Conservation (phyloP, 2,797 vertebrate genomes). For the Balearica regulorum region DNA sequence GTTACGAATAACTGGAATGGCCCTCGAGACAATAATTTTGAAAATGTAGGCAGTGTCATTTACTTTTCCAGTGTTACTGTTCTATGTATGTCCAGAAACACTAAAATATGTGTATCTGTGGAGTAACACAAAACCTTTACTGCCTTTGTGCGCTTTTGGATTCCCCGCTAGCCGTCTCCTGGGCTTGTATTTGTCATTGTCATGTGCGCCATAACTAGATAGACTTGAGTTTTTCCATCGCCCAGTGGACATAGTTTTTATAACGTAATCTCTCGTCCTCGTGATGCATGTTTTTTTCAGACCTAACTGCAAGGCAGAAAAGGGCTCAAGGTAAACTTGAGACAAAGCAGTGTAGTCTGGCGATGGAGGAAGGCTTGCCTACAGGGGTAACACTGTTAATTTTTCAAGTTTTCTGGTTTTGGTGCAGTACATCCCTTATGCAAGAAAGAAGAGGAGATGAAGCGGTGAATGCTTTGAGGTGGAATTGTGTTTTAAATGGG, state of each 20-base stretch:
- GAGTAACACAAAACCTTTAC: neutral
- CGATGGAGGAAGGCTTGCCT: neutral
- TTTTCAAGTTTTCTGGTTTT: neutral
- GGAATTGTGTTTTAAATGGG: neutral
- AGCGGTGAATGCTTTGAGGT: neutral
- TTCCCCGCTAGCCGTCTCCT: neutral
- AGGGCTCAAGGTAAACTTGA: neutral
- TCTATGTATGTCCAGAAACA: neutral
- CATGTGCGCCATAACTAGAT: rapidly evolving
- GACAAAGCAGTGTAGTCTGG: neutral
- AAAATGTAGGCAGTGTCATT: neutral
- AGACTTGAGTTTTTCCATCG: neutral
- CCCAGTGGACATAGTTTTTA: neutral
- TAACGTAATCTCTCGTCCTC: rapidly evolving
- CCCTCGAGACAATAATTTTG: neutral
- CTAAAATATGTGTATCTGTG: neutral
- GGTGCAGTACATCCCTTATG: neutral
- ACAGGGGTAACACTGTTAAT: rapidly evolving
- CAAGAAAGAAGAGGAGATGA: neutral
- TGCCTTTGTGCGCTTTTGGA: neutral
- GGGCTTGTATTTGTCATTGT: neutral
- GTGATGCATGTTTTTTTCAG: neutral
- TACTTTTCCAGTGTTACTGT: neutral
- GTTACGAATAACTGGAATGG: neutral
- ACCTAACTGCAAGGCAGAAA: neutral